Evolutionary conservation across 1,140 invertebrate genomes (phyloP), one percentile per base, ranked within the genome.

Genomic region (Nephila pilipes): DNA sequence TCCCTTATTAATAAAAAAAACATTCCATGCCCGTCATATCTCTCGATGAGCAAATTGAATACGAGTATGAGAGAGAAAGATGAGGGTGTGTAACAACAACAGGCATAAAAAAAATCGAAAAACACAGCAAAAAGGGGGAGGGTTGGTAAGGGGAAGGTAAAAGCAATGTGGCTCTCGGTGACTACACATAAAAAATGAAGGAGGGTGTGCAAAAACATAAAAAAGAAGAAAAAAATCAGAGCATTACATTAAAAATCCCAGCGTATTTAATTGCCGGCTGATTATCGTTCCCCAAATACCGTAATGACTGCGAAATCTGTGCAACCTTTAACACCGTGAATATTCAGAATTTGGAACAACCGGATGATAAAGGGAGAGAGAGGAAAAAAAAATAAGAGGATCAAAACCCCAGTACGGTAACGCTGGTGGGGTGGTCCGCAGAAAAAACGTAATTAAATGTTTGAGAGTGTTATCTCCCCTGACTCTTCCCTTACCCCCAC

Each of bases 361-460:
- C 65, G 88, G 88, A 90, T 90, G 87, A 75, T 88, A 88, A 75
- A 75, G 87, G 10, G 58, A 22, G 0, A 46, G 46, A 46, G 46
- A 46, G 6, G 58, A 65, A 69, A 83, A 90, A 90, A 81, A 91
- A 81, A 91, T 65, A 80, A 32, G 36, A 87, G 85, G 85, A 55
- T 54, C 80, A 46, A 55, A 81, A 54, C 69, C 69, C 69, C 69
- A 75, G 69, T 36, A 75, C 69, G 69, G 69, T 75, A 36, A 75
- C 29, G 25, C 69, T 75, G 69, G 69, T 75, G 69, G 87, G 87
- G 54, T 36, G 89, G 80, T 57, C 25, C 65, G 57, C 25, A 55
- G 55, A 60, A 85, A 93, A 87, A 93, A 87, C 83, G 83, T 93
- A 93, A 93, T 93, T 93, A 93, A 93, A 93, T 93, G 85, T 93